These are phyloP conservation scores for Rhyacophila brunnea DNA, from an alignment of 1,140 invertebrate species.

Conservation along the genomic window DNA sequence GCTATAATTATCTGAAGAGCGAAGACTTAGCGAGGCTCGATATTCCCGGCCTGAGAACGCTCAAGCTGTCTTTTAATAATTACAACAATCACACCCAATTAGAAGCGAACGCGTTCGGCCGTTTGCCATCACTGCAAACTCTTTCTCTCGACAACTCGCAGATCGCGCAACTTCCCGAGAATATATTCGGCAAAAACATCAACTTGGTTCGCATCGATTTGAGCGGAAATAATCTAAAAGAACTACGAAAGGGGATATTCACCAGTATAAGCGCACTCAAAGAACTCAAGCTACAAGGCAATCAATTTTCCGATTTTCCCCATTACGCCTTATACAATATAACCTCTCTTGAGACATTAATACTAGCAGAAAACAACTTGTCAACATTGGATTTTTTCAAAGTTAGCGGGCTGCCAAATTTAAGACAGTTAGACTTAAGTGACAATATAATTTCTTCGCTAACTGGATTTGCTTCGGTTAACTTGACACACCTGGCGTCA, in stretches of 20 bases:
- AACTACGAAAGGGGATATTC: constrained; percentile 68
- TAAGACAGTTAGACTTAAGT: constrained; percentile 72
- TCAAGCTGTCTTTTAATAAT: constrained; percentile 76
- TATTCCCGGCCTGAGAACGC: constrained; percentile 67
- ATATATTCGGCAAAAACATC: constrained; percentile 71
- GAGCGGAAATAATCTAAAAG: constrained; percentile 64
- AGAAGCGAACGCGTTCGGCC: constrained; percentile 65
- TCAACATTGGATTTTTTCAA: constrained; percentile 73
- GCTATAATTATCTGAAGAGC: constrained; percentile 69
- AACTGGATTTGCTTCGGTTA: constrained; percentile 73
- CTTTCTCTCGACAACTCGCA: constrained; percentile 68
- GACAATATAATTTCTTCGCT: constrained; percentile 74
- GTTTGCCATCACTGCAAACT: constrained; percentile 71
- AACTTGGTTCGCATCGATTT: constrained; percentile 72
- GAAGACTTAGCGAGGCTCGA: constrained; percentile 66
- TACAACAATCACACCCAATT: constrained; percentile 76
- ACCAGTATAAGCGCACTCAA: constrained; percentile 67
- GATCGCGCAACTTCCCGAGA: constrained; percentile 64
- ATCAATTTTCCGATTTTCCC: constrained; percentile 71
- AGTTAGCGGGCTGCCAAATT: constrained; percentile 67
- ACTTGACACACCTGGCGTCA: constrained; percentile 67
- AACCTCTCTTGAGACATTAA: constrained; percentile 70
- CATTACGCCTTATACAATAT: constrained; percentile 73
- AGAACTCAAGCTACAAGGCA: constrained; percentile 72
- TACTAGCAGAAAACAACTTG: constrained; percentile 71